These are phyloP conservation scores for Agapostemon virescens DNA, from an alignment of 2,888 invertebrate species.

Conservation along the genomic window DNA sequence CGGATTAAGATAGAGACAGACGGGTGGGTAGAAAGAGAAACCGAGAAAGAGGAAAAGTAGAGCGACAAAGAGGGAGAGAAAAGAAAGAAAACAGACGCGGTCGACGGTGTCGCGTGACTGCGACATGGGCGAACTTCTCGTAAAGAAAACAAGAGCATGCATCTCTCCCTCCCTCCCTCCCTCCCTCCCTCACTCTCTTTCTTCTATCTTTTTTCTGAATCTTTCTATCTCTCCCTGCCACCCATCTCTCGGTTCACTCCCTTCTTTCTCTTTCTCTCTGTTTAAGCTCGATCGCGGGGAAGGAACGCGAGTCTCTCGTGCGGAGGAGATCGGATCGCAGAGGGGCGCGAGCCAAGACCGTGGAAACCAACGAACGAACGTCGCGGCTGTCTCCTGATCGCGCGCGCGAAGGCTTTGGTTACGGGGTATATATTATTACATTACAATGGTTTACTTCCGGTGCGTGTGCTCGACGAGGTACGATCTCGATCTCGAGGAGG, in stretches of 20 bases:
- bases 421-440: conserved; percentile 28
- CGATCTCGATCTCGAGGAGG: not conserved
- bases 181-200: not conserved
- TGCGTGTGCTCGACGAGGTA: conserved; percentile 5
- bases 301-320: conserved; percentile 34
- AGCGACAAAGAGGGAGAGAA: not conserved
- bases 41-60: not conserved
- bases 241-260: too few species aligned
- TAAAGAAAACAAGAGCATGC: not conserved
- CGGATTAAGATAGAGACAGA: not conserved
- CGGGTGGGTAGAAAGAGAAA: not conserved
- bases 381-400: conserved; percentile 9
- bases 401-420: conserved; percentile 39
- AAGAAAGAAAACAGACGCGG: not conserved
- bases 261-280: not conserved
- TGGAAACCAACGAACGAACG: conserved; percentile 34
- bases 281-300: conserved; percentile 45
- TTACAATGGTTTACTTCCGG: conserved; percentile 32
- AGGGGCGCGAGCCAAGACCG: conserved; percentile 29
- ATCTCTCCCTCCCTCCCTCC: not conserved
- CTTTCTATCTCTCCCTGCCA: not conserved
- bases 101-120: not conserved
- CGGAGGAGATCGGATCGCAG: conserved; percentile 26
- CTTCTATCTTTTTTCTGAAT: too few species aligned
- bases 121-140: not conserved